Evolutionary conservation across 2,888 invertebrate species (phyloP).

Genomic region (Geophilus truncorum): DNA sequence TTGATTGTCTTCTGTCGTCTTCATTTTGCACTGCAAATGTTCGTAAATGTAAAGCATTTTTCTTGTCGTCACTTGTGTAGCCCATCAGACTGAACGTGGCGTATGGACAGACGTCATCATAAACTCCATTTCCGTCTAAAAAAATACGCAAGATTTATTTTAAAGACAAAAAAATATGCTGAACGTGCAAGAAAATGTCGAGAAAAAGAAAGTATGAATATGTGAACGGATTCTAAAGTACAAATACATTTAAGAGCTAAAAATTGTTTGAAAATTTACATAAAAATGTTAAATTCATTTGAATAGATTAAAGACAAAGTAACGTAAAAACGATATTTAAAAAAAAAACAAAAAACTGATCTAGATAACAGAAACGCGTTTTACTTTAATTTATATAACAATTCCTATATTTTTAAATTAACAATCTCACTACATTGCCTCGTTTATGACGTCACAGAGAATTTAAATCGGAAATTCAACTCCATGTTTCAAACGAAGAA

Average conservation of each 20-base stretch:
- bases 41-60: neutral
- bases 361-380: too few species aligned
- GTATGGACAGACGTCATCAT: constrained; percentile 37
- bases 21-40: constrained; percentile 25
- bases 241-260: too few species aligned
- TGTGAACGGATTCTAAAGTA: too few species aligned
- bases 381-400: too few species aligned
- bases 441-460: too few species aligned
- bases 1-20: constrained; percentile 13
- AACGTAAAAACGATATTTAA: neutral
- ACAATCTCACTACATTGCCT: too few species aligned
- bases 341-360: neutral
- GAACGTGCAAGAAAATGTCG: neutral
- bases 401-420: too few species aligned
- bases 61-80: neutral
- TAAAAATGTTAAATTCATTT: too few species aligned
- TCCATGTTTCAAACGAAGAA: too few species aligned
- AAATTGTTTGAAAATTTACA: too few species aligned
- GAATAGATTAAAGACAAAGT: neutral
- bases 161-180: neutral
- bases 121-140: constrained; percentile 15
- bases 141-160: neutral
- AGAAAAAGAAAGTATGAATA: neutral
- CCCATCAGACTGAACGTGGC: constrained; percentile 36
- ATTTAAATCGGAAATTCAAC: too few species aligned